A percentile compares a stretch with the other conserved stretches of the same genome.
Conservation (phyloP, 2,888 invertebrate genomes). For the Torymus tubicola region DNA sequence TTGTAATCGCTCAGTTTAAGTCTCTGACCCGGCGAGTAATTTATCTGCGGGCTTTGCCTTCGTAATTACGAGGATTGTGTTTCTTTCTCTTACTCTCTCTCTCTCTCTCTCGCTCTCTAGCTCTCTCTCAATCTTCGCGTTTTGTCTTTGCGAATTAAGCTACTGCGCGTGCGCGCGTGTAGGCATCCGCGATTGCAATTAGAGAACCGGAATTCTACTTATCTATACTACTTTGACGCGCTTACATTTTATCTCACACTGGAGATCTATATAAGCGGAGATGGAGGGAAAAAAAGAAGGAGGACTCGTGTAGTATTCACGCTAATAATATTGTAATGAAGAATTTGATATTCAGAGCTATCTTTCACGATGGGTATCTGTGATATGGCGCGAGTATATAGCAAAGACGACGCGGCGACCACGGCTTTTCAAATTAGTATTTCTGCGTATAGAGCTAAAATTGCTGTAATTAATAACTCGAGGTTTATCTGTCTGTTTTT, state of each 20-base stretch:
- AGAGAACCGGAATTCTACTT: constrained; percentile 34
- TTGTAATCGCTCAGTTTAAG: constrained; percentile 50
- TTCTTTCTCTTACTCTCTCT: constrained; percentile 3
- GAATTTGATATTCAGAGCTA: neutral
- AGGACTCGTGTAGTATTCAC: too few species aligned
- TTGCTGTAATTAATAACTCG: neutral
- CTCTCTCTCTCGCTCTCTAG: neutral
- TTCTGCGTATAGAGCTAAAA: too few species aligned
- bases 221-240: constrained; percentile 8
- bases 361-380: neutral
- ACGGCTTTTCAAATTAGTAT: too few species aligned
- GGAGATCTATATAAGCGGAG: neutral
- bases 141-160: constrained; percentile 39
- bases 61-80: constrained; percentile 34
- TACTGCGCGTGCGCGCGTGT: constrained; percentile 1
- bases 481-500: neutral
- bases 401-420: neutral
- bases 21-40: constrained; percentile 46
- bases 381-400: neutral
- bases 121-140: constrained; percentile 16
- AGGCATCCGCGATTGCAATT: constrained; percentile 36
- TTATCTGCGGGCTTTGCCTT: constrained; percentile 37
- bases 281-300: neutral
- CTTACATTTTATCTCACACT: constrained; percentile 14
- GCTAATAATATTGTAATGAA: constrained; percentile 13